These are phyloP conservation scores for Aotus griseimembra DNA, from an alignment of 2,797 vertebrate species.

Conservation along the genomic window DNA sequence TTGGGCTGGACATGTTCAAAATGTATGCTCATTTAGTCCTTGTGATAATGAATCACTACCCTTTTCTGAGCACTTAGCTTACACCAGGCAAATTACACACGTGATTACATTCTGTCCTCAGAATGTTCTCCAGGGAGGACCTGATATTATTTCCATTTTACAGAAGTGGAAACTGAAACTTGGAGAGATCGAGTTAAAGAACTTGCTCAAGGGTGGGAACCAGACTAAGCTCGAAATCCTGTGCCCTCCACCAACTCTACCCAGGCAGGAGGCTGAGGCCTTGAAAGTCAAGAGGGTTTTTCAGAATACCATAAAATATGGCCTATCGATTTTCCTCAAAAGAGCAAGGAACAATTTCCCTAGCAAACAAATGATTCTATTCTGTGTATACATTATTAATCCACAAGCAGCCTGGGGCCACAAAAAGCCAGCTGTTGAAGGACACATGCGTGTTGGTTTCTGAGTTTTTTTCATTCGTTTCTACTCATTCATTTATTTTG, in stretches of 20 bases:
- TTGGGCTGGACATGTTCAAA: neutral
- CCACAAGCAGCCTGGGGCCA: neutral
- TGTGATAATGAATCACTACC: neutral
- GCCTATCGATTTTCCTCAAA: conserved; percentile 2
- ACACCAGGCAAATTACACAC: accelerated
- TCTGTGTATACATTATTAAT: neutral
- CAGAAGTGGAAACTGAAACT: neutral
- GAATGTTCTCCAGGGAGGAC: neutral
- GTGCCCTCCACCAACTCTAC: neutral
- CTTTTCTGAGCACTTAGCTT: neutral
- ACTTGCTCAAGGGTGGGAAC: neutral
- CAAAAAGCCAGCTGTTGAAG: neutral
- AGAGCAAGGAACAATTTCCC: neutral
- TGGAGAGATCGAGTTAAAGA: neutral
- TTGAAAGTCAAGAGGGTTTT: neutral
- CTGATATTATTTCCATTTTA: neutral
- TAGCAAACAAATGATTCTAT: neutral
- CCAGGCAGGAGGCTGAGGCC: neutral
- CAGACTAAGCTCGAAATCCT: neutral
- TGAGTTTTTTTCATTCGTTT: conserved; percentile 41
- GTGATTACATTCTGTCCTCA: neutral
- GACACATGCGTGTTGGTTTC: neutral
- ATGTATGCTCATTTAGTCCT: neutral
- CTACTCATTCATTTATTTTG: conserved; percentile 57
- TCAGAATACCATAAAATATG: neutral